These are phyloP conservation scores for Antechinus flavipes DNA, from an alignment of 2,113 vertebrate species.

Conservation along the genomic window DNA sequence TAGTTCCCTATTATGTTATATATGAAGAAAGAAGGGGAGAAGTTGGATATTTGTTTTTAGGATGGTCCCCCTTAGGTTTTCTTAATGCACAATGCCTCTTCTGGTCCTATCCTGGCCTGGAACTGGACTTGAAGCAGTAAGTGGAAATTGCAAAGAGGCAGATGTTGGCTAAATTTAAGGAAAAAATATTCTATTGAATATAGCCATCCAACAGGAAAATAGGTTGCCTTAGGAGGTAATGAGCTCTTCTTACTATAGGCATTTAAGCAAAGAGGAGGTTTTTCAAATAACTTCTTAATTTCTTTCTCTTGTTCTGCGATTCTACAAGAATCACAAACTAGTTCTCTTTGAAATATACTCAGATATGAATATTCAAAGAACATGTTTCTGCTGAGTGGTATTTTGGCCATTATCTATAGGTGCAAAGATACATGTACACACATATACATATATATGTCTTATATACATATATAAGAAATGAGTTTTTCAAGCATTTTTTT, in stretches of 20 bases:
- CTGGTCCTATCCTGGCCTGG: neutral
- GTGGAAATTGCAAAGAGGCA: neutral
- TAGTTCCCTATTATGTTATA: neutral
- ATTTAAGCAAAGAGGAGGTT: neutral
- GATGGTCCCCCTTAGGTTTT: neutral
- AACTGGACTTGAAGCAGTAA: neutral
- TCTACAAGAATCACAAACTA: slow-evolving; percentile 59
- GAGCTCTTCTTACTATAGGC: neutral
- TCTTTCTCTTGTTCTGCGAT: neutral
- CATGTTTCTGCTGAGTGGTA: neutral
- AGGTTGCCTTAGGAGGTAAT: neutral
- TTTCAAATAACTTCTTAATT: neutral
- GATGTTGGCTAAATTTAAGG: neutral
- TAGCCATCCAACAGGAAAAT: neutral
- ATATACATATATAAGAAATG: neutral
- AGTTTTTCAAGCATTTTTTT: slow-evolving; percentile 4
- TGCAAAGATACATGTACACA: slow-evolving; percentile 29
- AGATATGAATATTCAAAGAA: slow-evolving; percentile 42
- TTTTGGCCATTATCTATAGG: slow-evolving; percentile 8
- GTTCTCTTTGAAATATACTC: slow-evolving; percentile 58
- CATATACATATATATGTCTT: neutral
- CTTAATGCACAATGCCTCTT: neutral
- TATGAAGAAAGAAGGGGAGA: neutral
- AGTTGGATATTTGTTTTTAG: neutral
- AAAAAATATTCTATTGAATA: neutral